Base-by-base conservation (phyloP, 30 jellyfish, hydroid and myxozoan species). In the Turritopsis dohrnii region DNA sequence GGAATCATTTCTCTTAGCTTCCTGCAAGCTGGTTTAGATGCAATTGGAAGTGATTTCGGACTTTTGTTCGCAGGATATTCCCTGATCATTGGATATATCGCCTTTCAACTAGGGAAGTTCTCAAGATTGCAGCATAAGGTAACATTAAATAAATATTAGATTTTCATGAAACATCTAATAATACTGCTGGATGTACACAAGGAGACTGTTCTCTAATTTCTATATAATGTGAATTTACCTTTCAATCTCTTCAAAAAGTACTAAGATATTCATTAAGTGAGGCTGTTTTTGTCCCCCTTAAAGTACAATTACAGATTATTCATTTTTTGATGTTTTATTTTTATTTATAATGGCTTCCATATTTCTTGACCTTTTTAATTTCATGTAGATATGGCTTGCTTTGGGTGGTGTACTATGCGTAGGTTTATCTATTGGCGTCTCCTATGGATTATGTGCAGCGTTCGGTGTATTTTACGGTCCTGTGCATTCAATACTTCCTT, bases 331-430 rank as follows among this genome's bases (percentile, higher is more conserved):
- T 54, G 72, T 54, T 54, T 20, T n/a, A n/a, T n/a, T n/a, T n/a
- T n/a, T n/a, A n/a, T n/a, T 23, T 82, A 1, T 21, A 27, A 26
- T 26, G 69, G n/a, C n/a, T n/a, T n/a, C n/a, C n/a, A n/a, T n/a
- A n/a, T n/a, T n/a, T n/a, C n/a, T n/a, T n/a, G n/a, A n/a, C n/a
- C n/a, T n/a, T n/a, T n/a, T n/a, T n/a, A n/a, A n/a, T n/a, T n/a
- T n/a, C n/a, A n/a, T 72, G 21, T 72, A 91, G 97, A 89, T 85
- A 0, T 91, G 97, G 97, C 84, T 91, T 24, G 97, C 97, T 0
- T 21, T 87, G 23, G 73, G 71, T 22, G 97, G 97, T 25, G 90
- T 91, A 52, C 80, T 91, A 0, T 82, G 90, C 54, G 94, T 91
- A 76, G 97, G 96, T 1, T 79, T 91, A 16, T 31, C 97, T 21